Base-by-base conservation (phyloP, 92 coral and sea anemone species). In the Palythoa caribaeorum region DNA sequence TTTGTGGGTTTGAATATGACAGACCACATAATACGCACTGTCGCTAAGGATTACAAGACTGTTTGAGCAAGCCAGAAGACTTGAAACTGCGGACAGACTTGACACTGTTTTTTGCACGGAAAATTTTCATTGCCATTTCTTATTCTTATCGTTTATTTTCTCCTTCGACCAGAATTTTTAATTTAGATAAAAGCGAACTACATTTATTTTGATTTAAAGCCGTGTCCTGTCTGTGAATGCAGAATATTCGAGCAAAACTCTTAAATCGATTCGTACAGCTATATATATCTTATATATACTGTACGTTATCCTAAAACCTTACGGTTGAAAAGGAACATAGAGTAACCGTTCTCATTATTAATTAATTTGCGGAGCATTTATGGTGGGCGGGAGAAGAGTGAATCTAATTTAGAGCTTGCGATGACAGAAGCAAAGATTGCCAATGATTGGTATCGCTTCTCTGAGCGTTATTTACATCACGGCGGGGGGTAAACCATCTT, bases 381-480 rank as follows among this genome's bases (percentile, higher is more conserved):
- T 54, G 71, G 89, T 83, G 89, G 93, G 93, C 93, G 93, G 93
- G 93, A 81, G 76, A 35, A 72, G 78, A 65, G 79, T 44, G 84
- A 77, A 89, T 94, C 94, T 91, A 87, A 93, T 94, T 93, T 93
- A 93, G 87, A 85, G 87, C 90, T 84, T 65, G 78, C 69, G 89
- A 86, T 93, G 98, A 94, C 94, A 88, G 83, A 88, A 71, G 77
- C 89, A 71, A 84, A 90, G 87, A 90, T 92, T 84, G 92, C 93
- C 68, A 76, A 76, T 80, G 89, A 91, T 91, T 87, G 76, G 83
- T 88, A 91, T 91, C 28, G 28, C 93, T 83, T 77, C 77, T 69
- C 88, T 77, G 62, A 84, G 77, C 76, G 38, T 91, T 91, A 91
- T 91, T 83, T 62, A 74, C 37, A 6, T 62, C 86, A 60, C 79